Base-by-base conservation (phyloP, 30 jellyfish, hydroid and myxozoan genomes). In the Hydra vulgaris region DNA sequence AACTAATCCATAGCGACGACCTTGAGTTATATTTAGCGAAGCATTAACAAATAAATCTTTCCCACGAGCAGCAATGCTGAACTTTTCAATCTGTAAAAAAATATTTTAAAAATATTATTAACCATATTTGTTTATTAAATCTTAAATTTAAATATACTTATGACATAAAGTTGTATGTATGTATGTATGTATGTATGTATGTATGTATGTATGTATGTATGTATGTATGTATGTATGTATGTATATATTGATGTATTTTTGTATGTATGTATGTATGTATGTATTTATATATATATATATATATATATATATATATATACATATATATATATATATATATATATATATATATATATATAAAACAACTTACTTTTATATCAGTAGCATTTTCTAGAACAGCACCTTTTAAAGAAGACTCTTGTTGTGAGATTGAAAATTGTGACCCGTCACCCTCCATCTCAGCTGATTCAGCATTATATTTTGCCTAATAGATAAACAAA, bases 1-100 rank as follows among this genome's bases (percentile, higher is more conserved):
- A 61, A 95, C 99, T 52, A 95, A 95, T 27, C 99, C 99, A 86
- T 95, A 95, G 23, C 97, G 95, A 26, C 99, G 79, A 67, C 99
- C 99, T 21, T 89, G 96, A 3, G 97, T 89, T 76, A 95, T 83
- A 0, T 95, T 89, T 8, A 95, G 85, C 0, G 91, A 81, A 15
- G 99, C 99, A 83, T 95, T 85, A 26, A 88, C 78, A 73, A 95
- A 89, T 27, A 95, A 78, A 66, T 89, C 97, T 55, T 89, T 88
- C 18, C 99, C 99, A 26, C 97, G 85, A 16, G 99, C 99, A 53
- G 99, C 94, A 17, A 95, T 95, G 66, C 96, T 95, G 79, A 95
- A 88, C 27, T 88, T 85, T 67, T 95, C 99, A 61, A 95, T 70
- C 97, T 94, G 56, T n/a, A 81, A 74, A 17, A 23, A 40, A 40